phyloP scores from a whole-genome alignment of 2,888 invertebrate genomes.

The Plemyria rubiginata region DNA sequence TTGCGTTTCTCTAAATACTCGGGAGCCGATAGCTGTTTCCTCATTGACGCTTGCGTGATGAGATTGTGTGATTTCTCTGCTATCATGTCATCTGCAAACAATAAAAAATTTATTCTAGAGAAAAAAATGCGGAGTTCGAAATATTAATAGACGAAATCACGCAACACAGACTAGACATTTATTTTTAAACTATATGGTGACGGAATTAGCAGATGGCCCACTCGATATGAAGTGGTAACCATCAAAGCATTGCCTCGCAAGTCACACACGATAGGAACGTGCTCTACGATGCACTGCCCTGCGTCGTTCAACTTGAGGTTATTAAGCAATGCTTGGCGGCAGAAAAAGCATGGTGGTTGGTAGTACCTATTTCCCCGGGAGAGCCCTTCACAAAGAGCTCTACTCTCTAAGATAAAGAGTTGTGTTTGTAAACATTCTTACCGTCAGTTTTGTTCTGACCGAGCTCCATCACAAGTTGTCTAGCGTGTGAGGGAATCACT shows the following conservation, averaged over 20 bases:
- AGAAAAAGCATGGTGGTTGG: no score
- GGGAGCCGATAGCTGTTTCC: slow-evolving; percentile 92
- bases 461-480: slow-evolving; percentile 95
- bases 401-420: neutral
- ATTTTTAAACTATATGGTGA: no score
- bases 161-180: no score
- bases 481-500: slow-evolving; percentile 97
- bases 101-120: slow-evolving; percentile 1
- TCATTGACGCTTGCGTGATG: slow-evolving; percentile 85
- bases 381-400: no score
- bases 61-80: slow-evolving; percentile 85
- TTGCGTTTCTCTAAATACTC: slow-evolving; percentile 95
- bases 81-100: slow-evolving; percentile 84
- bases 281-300: no score
- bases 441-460: slow-evolving; percentile 91
- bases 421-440: slow-evolving; percentile 50
- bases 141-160: neutral
- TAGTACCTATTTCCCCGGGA: no score
- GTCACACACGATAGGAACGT: no score
- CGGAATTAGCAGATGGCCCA: no score
- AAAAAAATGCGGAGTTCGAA: neutral
- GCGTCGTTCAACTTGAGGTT: no score
- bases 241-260: no score
- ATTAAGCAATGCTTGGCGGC: no score
- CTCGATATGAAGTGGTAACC: no score